A percentile compares a stretch with the other conserved stretches of the same genome.
Evolutionary conservation across 2,888 invertebrate genomes (phyloP).

Genomic region (Luperina nickerlii): DNA sequence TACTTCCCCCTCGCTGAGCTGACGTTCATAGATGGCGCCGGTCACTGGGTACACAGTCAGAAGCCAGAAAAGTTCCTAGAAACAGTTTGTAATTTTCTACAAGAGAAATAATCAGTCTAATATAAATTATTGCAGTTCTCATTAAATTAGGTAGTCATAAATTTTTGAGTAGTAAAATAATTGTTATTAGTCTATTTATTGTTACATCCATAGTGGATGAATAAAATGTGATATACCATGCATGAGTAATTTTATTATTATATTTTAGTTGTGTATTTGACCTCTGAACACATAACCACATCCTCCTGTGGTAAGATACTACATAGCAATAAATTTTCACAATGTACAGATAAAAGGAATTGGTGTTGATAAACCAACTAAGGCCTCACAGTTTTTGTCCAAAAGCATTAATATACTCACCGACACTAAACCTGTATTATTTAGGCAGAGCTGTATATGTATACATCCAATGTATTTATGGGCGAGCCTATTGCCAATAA

Average conservation of each 20-base stretch:
- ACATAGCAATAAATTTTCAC: background rate
- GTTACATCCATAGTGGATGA: conserved; percentile 46
- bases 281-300: conserved; percentile 22
- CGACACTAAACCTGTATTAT: background rate
- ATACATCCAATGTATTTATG: background rate
- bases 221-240: conserved; percentile 54
- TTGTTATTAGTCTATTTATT: conserved; percentile 61
- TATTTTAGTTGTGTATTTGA: conserved; percentile 23
- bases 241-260: conserved; percentile 1
- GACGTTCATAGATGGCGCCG: conserved; percentile 94
- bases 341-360: conserved; percentile 11
- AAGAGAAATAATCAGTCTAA: conserved; percentile 79
- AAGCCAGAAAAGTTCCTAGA: conserved; percentile 95
- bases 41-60: conserved; percentile 98
- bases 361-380: background rate
- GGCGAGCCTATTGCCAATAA: background rate
- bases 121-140: conserved; percentile 69
- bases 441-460: background rate
- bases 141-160: conserved; percentile 50
- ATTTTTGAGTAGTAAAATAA: conserved; percentile 61
- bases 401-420: background rate
- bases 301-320: conserved; percentile 27
- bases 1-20: conserved; percentile 94
- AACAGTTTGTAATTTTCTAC: conserved; percentile 91
- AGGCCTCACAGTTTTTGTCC: background rate